phyloP scores from a whole-genome alignment of 2,113 vertebrate species.

The Podarcis raffonei region DNA sequence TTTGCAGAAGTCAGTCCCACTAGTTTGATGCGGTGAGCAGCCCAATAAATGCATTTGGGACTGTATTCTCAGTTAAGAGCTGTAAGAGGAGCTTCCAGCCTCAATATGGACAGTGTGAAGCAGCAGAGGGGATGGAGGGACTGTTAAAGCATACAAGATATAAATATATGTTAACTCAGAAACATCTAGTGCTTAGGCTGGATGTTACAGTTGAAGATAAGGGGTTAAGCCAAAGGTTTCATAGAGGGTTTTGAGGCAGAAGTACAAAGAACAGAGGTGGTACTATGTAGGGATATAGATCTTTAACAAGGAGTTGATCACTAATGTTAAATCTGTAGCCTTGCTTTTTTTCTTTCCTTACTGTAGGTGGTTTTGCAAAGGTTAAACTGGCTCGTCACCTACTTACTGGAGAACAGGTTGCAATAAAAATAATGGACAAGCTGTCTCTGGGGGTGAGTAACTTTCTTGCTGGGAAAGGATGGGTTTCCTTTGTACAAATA shows the following conservation, averaged over 20 bases:
- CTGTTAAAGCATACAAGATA: not conserved
- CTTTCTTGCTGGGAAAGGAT: not conserved
- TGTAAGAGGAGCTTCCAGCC: not conserved
- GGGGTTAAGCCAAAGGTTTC: not conserved
- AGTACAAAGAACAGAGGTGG: too few relatives aligned
- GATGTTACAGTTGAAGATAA: not conserved
- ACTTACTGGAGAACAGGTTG: conserved; percentile 92
- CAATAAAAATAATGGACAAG: conserved; percentile 97
- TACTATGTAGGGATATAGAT: not conserved
- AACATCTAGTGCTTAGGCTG: not conserved
- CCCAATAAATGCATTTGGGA: not conserved
- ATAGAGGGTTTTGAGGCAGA: not conserved
- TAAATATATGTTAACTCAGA: not conserved
- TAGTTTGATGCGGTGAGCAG: not conserved
- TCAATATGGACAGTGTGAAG: not conserved
- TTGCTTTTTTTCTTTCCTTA: not conserved
- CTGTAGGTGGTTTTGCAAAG: conserved; percentile 93
- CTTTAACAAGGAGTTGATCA: not conserved
- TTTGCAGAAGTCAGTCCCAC: too few relatives aligned
- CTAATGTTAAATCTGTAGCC: accelerated
- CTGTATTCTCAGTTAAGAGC: not conserved
- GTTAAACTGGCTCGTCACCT: conserved; percentile 91
- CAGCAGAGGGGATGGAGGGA: not conserved
- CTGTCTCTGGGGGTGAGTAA: conserved; percentile 87
- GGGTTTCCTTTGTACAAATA: not conserved